Base-by-base conservation (phyloP, 2,797 vertebrate species). In the Antrozous pallidus region DNA sequence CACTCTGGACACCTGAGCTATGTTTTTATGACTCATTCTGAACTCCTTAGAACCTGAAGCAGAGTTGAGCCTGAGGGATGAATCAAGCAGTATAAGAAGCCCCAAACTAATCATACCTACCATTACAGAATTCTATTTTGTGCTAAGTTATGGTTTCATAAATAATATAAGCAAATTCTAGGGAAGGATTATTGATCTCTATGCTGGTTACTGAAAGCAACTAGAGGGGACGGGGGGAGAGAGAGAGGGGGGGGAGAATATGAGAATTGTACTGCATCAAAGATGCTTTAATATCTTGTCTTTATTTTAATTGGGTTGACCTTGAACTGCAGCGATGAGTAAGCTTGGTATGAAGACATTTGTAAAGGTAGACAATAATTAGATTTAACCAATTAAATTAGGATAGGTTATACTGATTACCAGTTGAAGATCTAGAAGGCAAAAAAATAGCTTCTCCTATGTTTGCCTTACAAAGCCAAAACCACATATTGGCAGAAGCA, bases 401-500 rank as follows among this genome's bases (percentile, higher is more conserved):
- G 77, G 54, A 33, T 67, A 91, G 17, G 40, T 96, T 51, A 88
- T 71, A 63, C 36, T 73, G 56, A 93, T 96, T 88, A 75, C 36
- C 33, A 88, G 13, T 31, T 81, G 74, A 90, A 79, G 73, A 78
- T 28, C 58, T 83, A 71, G 65, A 88, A 94, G 83, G 91, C 80
- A 94, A 88, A 91, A 91, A 93, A 91, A 93, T 78, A 71, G 56
- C 73, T 71, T 88, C 75, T 71, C 67, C 33, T 40, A 10, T 92
- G 73, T 94, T 90, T 95, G 65, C 42, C 67, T 92, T 93, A 28
- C 58, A 94, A 96, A 97, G 73, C 36, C 51, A 95, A 96, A 93
- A 89, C n/a, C 77, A 96, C 94, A 95, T 91, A 93, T 91, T 96
- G 95, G 88, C 94, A 86, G 91, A 92, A 90, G n/a, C 58, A 69